A percentile compares a stretch with the other conserved stretches of the same genome.
Evolutionary conservation across 2,888 invertebrate species (phyloP).

Genomic region (Campoplex nolae): DNA sequence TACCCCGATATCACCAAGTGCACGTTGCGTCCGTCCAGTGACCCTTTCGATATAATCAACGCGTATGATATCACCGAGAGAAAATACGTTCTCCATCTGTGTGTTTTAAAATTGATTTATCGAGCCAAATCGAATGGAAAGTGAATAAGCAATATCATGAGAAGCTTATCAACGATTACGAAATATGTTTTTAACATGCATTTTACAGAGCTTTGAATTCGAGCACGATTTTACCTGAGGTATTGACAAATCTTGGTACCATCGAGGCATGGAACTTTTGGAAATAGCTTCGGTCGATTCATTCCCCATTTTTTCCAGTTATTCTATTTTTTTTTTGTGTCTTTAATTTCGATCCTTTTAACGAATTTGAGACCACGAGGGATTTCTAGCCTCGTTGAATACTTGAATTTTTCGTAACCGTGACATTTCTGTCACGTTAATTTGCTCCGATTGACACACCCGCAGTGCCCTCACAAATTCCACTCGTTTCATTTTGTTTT

Average conservation of each 20-base stretch:
- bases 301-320: not conserved
- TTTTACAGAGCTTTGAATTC: not conserved
- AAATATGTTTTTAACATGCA: not conserved
- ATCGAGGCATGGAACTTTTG: constrained; percentile 69
- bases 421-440: constrained; percentile 22
- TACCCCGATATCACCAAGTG: constrained; percentile 78
- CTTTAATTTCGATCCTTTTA: not conserved
- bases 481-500: constrained; percentile 30
- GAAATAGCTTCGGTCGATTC: constrained; percentile 50
- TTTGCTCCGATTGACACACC: constrained; percentile 23
- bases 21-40: constrained; percentile 75
- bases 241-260: constrained; percentile 78
- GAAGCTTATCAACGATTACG: not conserved
- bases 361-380: not conserved
- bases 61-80: constrained; percentile 75
- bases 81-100: constrained; percentile 77
- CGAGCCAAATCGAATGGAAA: not conserved
- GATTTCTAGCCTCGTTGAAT: not conserved
- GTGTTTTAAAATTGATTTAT: constrained; percentile 2
- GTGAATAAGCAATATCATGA: not conserved
- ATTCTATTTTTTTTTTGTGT: constrained; percentile 50
- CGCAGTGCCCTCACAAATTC: constrained; percentile 1
- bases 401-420: constrained; percentile 16
- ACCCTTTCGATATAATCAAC: constrained; percentile 78
- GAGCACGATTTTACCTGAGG: constrained; percentile 72